Conservation (phyloP, 1,140 invertebrate species). For the Heterodera schachtii region DNA sequence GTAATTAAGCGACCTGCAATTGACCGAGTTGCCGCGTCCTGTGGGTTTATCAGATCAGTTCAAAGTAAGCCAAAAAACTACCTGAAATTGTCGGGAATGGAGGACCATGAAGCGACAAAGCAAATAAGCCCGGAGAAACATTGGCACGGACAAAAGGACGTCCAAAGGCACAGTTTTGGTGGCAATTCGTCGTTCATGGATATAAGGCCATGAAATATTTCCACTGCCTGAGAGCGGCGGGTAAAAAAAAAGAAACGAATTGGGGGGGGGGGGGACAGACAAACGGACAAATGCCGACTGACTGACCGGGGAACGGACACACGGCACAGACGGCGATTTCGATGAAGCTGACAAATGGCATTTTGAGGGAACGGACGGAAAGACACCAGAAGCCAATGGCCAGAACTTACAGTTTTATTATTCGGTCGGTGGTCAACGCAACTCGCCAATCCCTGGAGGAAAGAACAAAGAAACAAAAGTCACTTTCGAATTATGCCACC, state of each 20-base stretch:
- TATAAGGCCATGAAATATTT: conserved; percentile 59
- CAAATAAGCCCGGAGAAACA: conserved; percentile 98
- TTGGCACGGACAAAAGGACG: conserved; percentile 92
- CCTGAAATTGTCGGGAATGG: conserved; percentile 91
- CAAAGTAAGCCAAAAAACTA: conserved; percentile 24
- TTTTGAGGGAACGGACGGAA: background rate
- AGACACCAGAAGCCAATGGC: background rate
- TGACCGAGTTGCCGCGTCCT: conserved; percentile 59
- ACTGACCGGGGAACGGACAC: conserved; percentile 62
- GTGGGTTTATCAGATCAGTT: conserved; percentile 21
- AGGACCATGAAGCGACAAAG: conserved; percentile 99
- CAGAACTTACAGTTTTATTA: conserved; percentile 23
- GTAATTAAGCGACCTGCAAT: conserved; percentile 45
- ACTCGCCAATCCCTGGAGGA: conserved; percentile 57
- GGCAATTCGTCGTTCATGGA: conserved; percentile 53
- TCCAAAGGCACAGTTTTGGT: conserved; percentile 71
- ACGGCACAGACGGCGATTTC: conserved; percentile 60
- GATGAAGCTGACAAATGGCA: conserved; percentile 28
- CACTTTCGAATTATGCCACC: background rate
- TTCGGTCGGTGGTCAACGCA: conserved; percentile 47
- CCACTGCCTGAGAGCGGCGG: conserved; percentile 47
- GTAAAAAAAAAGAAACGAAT: background rate
- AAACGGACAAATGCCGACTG: too few species aligned
- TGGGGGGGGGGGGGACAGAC: background rate
- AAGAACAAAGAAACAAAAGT: background rate